Percentiles rank a stretch among this genome's conserved stretches.
Evolutionary conservation across 1,140 invertebrate genomes (phyloP).

Genomic region (Anoplolepis gracilipes): DNA sequence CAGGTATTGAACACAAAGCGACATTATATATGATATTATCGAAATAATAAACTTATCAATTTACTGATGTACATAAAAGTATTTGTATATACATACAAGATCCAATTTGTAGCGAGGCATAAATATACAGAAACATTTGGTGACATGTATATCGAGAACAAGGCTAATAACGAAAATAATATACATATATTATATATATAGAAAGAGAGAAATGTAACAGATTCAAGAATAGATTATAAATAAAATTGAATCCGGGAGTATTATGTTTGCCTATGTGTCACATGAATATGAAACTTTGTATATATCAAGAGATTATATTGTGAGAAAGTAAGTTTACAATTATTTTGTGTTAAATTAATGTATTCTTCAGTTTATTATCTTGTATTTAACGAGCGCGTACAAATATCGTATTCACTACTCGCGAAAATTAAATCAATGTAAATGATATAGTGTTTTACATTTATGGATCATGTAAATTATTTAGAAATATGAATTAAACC

Average conservation of each 20-base stretch:
- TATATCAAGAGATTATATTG: constrained; percentile 15
- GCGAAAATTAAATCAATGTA: not conserved
- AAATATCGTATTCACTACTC: constrained; percentile 70
- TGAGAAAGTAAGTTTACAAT: constrained; percentile 50
- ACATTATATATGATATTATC: constrained; percentile 48
- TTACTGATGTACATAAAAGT: constrained; percentile 69
- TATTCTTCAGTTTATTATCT: constrained; percentile 78
- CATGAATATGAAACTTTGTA: constrained; percentile 17
- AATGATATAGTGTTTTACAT: not conserved
- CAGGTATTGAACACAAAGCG: constrained; percentile 70
- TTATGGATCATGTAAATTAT: not conserved
- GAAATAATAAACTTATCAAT: constrained; percentile 48
- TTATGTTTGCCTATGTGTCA: constrained; percentile 47
- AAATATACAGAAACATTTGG: constrained; percentile 39
- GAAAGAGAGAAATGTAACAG: constrained; percentile 7
- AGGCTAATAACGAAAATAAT: constrained; percentile 34
- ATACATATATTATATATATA: constrained; percentile 28
- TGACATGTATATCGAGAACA: constrained; percentile 9
- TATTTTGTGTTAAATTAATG: constrained; percentile 78
- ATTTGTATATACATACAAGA: constrained; percentile 62
- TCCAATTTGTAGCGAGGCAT: constrained; percentile 25
- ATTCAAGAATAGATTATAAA: constrained; percentile 40
- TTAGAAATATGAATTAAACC: not conserved
- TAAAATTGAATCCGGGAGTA: constrained; percentile 36
- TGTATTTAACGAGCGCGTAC: constrained; percentile 70